Base-by-base conservation (phyloP, 1,140 invertebrate species). In the Papilio aristodemus region DNA sequence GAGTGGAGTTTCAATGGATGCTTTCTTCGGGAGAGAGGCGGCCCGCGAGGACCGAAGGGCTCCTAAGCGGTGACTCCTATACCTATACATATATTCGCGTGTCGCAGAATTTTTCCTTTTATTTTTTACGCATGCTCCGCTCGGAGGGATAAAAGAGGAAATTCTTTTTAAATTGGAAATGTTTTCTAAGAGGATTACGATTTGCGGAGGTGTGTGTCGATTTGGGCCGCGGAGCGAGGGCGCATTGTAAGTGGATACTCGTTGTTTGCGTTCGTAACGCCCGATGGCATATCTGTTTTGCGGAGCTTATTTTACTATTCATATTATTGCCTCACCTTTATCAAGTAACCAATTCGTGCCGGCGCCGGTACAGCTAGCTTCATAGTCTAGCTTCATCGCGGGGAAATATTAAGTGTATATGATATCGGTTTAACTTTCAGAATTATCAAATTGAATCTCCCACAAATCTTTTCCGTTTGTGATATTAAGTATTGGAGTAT, bases 151-250 rank as follows among this genome's bases (percentile, higher is more conserved):
- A 85, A 86, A 83, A 87, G 83, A 76, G 80, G 78, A 86, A 91
- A 91, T 91, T 91, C 87, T 91, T 91, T 91, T 91, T 91, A 90
- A 91, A 91, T 91, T 91, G 87, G 89, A 89, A 91, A 91, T 91
- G 89, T 89, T 89, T 89, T 89, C 85, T 90, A 88, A 91, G 89
- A 91, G 89, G 89, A 91, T 91, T 91, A 89, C 86, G 84, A 88
- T 89, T 90, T 89, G 87, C 81, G 84, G 86, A 90, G 88, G 86
- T 87, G 85, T 83, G 77, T 77, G 79, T 74, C 82, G 79, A 81
- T 80, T 81, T 78, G 71, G 73, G 83, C 62, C 17, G 39, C 38
- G 58, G 19, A 46, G 62, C 19, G 22, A 46, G 38, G 17, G 19
- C 19, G 36, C 39, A 7, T 19, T 46, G 43, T 46, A 46, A 46